Conservation (phyloP, 2,797 vertebrate species). For the Brachyalestes nurse region DNA sequence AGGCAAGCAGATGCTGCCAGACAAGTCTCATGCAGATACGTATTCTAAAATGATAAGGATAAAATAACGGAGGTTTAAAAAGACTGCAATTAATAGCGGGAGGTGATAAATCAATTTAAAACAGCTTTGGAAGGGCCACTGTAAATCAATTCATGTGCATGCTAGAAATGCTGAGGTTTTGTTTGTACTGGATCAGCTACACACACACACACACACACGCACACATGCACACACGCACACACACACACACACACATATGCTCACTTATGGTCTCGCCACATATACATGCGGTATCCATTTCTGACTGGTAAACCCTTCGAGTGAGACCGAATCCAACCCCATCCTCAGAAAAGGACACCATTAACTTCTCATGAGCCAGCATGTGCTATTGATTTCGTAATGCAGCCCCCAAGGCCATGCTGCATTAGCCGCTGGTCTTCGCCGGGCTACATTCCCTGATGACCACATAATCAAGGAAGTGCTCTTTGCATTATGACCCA, state of each 20-base stretch:
- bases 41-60: not conserved
- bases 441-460: conserved; percentile 33
- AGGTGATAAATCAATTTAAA: conserved; percentile 18
- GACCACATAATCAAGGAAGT: conserved; percentile 54
- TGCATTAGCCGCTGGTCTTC: conserved; percentile 49
- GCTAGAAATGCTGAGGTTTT: conserved; percentile 21
- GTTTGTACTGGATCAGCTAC: not conserved
- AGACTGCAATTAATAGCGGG: conserved; percentile 12
- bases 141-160: conserved; percentile 5
- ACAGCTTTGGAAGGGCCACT: not conserved
- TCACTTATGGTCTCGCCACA: not conserved
- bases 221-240: not conserved
- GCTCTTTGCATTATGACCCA: conserved; percentile 55
- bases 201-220: not conserved
- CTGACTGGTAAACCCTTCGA: conserved; percentile 9
- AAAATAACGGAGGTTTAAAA: not conserved
- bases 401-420: conserved; percentile 35
- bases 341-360: conserved; percentile 37
- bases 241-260: not conserved
- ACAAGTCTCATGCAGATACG: conserved; percentile 5
- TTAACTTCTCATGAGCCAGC: conserved; percentile 47
- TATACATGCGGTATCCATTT: conserved; percentile 22
- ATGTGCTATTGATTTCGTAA: conserved; percentile 57
- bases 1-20: not conserved
- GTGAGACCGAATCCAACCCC: conserved; percentile 7